A percentile compares a stretch with the other conserved stretches of the same genome.
Evolutionary conservation across 2,888 invertebrate species (phyloP).

Genomic region (Isoperla grammatica): DNA sequence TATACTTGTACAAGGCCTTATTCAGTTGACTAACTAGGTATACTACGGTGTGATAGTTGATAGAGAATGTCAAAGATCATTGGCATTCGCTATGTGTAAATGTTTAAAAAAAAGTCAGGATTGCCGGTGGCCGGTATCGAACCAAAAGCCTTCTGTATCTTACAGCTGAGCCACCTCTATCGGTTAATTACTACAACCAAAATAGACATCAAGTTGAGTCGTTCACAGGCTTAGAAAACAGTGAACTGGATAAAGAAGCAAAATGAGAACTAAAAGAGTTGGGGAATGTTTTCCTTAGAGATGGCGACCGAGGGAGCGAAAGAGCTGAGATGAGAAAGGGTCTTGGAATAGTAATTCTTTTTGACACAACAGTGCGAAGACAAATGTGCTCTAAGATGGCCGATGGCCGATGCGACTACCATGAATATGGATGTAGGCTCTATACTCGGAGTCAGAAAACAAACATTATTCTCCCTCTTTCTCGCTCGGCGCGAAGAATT

Average conservation of each 20-base stretch:
- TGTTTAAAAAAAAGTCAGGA: no score
- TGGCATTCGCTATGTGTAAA: no score
- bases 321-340: neutral
- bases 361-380: slow-evolving; percentile 15
- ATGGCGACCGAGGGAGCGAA: neutral
- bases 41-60: no score
- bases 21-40: no score
- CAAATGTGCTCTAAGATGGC: slow-evolving; percentile 8
- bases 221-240: slow-evolving; percentile 2
- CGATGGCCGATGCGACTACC: neutral
- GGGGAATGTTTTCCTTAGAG: slow-evolving; percentile 10
- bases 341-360: slow-evolving; percentile 16
- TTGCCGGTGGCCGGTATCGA: no score
- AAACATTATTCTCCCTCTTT: neutral
- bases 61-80: no score
- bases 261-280: slow-evolving; percentile 11
- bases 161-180: no score
- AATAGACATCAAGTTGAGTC: slow-evolving; percentile 7
- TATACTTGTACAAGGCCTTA: no score
- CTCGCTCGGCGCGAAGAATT: no score
- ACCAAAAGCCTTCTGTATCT: no score
- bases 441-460: neutral
- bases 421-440: slow-evolving; percentile 12
- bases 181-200: neutral
- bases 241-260: slow-evolving; percentile 8